Conservation (phyloP, 1,140 invertebrate genomes). For the Mycetomoellerius zeteki region DNA sequence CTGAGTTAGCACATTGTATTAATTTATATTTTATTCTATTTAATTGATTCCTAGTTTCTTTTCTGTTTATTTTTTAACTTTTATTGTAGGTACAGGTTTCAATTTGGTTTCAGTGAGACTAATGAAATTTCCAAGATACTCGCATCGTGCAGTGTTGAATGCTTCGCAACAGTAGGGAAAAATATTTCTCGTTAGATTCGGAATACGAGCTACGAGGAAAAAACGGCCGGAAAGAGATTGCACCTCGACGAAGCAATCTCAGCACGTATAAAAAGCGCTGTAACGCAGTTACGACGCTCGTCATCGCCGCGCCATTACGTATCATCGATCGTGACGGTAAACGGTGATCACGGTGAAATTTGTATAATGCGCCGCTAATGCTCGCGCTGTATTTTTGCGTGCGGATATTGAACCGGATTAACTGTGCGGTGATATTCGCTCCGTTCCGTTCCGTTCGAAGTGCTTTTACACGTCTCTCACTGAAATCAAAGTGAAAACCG, state of each 20-base stretch:
- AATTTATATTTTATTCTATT: slow-evolving; percentile 12
- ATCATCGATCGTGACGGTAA: slow-evolving; percentile 35
- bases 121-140: slow-evolving; percentile 8
- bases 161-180: neutral
- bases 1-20: neutral
- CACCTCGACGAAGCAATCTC: slow-evolving; percentile 24
- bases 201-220: neutral
- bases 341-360: slow-evolving; percentile 28
- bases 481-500: slow-evolving; percentile 56
- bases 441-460: slow-evolving; percentile 44
- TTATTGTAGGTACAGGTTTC: neutral
- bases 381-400: slow-evolving; percentile 7
- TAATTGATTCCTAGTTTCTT: neutral
- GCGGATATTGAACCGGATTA: slow-evolving; percentile 56
- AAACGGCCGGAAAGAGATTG: neutral
- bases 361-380: slow-evolving; percentile 4
- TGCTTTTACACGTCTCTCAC: slow-evolving; percentile 63
- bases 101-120: neutral
- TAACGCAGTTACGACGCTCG: slow-evolving; percentile 36
- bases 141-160: neutral
- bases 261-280: slow-evolving; percentile 21
- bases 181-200: slow-evolving; percentile 9
- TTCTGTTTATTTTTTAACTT: neutral
- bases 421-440: slow-evolving; percentile 38
- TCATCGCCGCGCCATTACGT: neutral